Percentiles rank a stretch among this genome's conserved stretches.
These are phyloP conservation scores for Artemia franciscana DNA, from an alignment of 1,140 invertebrate species.

Conservation along the genomic window DNA sequence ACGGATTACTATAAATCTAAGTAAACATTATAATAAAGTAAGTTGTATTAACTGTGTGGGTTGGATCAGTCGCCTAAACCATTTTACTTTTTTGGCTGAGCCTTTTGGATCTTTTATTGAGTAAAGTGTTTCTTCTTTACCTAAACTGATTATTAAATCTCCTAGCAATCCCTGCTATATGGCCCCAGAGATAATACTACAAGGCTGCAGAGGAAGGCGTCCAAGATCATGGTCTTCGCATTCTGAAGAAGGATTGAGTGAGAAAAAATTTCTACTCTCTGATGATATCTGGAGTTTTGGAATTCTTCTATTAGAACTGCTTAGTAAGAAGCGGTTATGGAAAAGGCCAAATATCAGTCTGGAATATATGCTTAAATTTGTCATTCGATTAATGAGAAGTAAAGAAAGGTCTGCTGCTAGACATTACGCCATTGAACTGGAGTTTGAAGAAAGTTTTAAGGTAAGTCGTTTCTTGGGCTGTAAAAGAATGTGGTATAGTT, in stretches of 20 bases:
- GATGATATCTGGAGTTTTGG: constrained; percentile 78
- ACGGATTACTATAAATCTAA: background rate
- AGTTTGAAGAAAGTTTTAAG: background rate
- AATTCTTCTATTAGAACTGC: constrained; percentile 55
- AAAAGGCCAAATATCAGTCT: constrained; percentile 21
- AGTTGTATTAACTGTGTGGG: no score
- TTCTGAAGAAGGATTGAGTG: background rate
- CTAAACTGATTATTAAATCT: constrained; percentile 1
- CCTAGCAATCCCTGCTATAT: constrained; percentile 46
- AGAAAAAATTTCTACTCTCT: constrained; percentile 24
- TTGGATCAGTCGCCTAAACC: no score
- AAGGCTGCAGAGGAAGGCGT: constrained; percentile 17
- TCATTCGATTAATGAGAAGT: background rate
- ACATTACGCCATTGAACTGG: background rate
- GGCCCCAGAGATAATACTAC: constrained; percentile 57
- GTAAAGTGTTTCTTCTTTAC: background rate
- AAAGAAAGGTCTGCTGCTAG: background rate
- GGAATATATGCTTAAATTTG: background rate
- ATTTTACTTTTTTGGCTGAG: no score
- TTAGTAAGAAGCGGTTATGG: constrained; percentile 36
- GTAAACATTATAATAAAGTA: no score
- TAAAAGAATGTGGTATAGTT: no score
- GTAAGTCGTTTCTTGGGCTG: no score
- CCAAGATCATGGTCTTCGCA: constrained; percentile 19
- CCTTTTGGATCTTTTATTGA: constrained; percentile 11